Evolutionary conservation across 2,888 invertebrate species (phyloP), one percentile per base, ranked within the genome.

Genomic region (Erannis defoliaria): DNA sequence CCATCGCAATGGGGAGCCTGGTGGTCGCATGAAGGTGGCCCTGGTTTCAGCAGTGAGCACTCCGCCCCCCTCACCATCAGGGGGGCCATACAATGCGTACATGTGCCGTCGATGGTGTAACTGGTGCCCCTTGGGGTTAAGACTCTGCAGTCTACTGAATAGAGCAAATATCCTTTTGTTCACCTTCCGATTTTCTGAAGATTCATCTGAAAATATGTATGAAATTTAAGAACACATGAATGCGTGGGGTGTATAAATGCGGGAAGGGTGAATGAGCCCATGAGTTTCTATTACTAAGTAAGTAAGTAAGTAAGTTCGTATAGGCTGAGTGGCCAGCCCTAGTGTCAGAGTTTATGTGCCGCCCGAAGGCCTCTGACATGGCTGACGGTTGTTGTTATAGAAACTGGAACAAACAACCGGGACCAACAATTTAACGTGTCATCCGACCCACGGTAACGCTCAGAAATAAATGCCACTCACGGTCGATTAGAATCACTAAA

Each of bases 1-100:
- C 90, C 92, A 93, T 67, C 93, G 81, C 35, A 93, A 74, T 2
- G 93, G 93, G 14, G 92, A 91, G 64, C 93, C 93, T 3, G 93
- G 91, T 59, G 93, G 92, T 81, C 93, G 80, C 76, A 88, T 79
- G 62, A 89, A 80, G 1, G 82, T 84, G 10, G 72, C 88, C 66
- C 92, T 86, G 54, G 92, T 90, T 67, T 92, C 90, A 0, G 92
- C 91, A 0, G 90, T 90, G 18, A 92, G 81, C 1, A 77, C 70
- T 1, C 82, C 82, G 19, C 80, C 77, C 8, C 81, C 79, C 16
- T 84, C 85, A 2, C 81, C 80, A 19, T 90, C 85, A 0, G 88
- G 89, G 42, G 86, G 78, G 37, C 88, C 86, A 70, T 90, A 89
- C 72, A 87, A 86, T 1, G 90, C 85, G 72, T 90, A 89, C 4